phyloP scores from a whole-genome alignment of 2,888 invertebrate genomes.

The Himalopsyche tibetana region DNA sequence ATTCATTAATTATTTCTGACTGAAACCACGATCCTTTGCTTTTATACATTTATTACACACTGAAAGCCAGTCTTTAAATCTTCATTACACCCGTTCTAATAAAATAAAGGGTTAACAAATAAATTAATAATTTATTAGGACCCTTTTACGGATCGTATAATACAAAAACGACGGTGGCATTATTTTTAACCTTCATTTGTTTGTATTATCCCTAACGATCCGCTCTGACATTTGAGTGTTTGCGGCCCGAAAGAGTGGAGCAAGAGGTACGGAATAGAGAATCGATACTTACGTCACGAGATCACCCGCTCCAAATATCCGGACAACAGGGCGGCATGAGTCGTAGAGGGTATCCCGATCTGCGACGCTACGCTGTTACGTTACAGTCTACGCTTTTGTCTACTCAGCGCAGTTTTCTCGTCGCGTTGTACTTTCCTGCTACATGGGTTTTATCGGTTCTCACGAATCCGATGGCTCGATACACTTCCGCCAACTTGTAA shows the following conservation, averaged over 20 bases:
- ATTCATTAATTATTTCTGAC: not conserved
- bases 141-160: slow-evolving; percentile 26
- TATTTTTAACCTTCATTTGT: slow-evolving; percentile 42
- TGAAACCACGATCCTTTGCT: not conserved
- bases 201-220: slow-evolving; percentile 8
- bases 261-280: not conserved
- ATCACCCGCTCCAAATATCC: slow-evolving; percentile 54
- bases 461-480: not conserved
- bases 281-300: slow-evolving; percentile 60
- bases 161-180: slow-evolving; percentile 31
- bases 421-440: slow-evolving; percentile 7
- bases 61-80: slow-evolving; percentile 35
- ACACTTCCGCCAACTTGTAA: too few relatives aligned
- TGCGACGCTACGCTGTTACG: slow-evolving; percentile 7
- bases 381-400: slow-evolving; percentile 24
- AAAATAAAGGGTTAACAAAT: slow-evolving; percentile 26
- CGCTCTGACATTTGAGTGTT: slow-evolving; percentile 38
- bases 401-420: slow-evolving; percentile 4
- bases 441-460: not conserved
- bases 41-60: slow-evolving; percentile 4
- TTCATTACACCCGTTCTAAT: slow-evolving; percentile 32
- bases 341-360: slow-evolving; percentile 5
- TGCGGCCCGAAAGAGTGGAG: slow-evolving; percentile 27
- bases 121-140: slow-evolving; percentile 42
- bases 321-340: slow-evolving; percentile 41